These are phyloP conservation scores for Temnothorax rugatulus DNA, from an alignment of 2,888 invertebrate species.

Conservation along the genomic window DNA sequence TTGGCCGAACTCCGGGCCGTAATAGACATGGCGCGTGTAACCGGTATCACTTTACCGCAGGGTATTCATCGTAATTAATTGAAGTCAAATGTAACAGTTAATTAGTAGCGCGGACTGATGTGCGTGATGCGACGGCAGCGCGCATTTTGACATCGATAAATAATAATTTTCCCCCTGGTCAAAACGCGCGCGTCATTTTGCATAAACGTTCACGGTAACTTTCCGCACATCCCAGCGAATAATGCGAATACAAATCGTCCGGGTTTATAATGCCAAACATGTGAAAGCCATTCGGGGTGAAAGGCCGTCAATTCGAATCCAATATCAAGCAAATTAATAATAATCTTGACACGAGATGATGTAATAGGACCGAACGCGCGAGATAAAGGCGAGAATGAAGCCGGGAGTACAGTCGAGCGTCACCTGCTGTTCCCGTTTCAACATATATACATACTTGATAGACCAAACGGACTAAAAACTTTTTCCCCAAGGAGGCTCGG, in stretches of 20 bases:
- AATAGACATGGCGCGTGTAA: conserved; percentile 1
- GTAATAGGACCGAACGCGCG: background rate
- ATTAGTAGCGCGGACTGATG: conserved; percentile 26
- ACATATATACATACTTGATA: background rate
- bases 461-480: background rate
- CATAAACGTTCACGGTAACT: conserved; percentile 23
- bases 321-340: background rate
- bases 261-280: background rate
- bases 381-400: background rate
- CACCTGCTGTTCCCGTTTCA: background rate
- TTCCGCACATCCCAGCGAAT: background rate
- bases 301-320: background rate
- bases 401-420: background rate
- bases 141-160: conserved; percentile 1
- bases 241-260: background rate
- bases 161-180: conserved; percentile 19
- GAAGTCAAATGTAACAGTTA: conserved; percentile 49
- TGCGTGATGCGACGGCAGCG: background rate
- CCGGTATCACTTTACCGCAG: conserved; percentile 42
- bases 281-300: background rate
- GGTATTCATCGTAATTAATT: conserved; percentile 52
- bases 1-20: background rate
- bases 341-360: background rate
- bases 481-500: background rate
- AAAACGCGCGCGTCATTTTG: background rate